Base-by-base conservation (phyloP, 1,140 invertebrate genomes). In the Druon quercuslanigerum region DNA sequence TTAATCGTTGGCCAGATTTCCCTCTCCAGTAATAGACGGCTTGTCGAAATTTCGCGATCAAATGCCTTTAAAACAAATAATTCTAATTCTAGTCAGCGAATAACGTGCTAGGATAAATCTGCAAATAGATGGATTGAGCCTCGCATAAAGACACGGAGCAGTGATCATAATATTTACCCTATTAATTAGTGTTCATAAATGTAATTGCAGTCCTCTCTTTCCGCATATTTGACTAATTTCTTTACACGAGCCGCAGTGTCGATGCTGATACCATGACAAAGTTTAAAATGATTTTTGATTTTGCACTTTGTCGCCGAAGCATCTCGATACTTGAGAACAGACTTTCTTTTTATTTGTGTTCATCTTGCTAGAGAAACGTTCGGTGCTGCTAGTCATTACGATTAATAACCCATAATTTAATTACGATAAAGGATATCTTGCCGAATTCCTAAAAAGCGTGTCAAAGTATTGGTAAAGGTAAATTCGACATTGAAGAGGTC, bases 1-100 rank as follows among this genome's bases (percentile, higher is more conserved):
- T 99, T 79, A 97, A 98, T 89, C 98, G 98, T 91, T 99, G 98
- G 98, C 98, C 98, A 19, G 97, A 98, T 83, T 96, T 96, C 92
- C 94, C 93, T 81, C 93, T 92, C 84, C 94, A 94, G 88, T 94
- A 93, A 93, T 78, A 73, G n/a, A 46, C 33, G 20, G 73, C 8
- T 40, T 16, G 16, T 11, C 5, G 25, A 14, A 20, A 70, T 60
- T 75, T 74, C 50, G 51, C 50, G 20, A 77, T 57, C 74, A 54
- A 50, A 75, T 76, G 54, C 78, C 74, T 56, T 71, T 50, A 74
- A 25, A 50, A n/a, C 52, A 78, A 70, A 76, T 80, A 75, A 75
- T 72, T 71, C 73, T 78, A 56, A 76, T 81, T 79, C 76, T 83
- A 83, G 79, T 83, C 82, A 81, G 76, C 74, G 70, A 73, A 46